phyloP scores from a whole-genome alignment of 2,888 invertebrate species.

The Nomada hirtipes region DNA sequence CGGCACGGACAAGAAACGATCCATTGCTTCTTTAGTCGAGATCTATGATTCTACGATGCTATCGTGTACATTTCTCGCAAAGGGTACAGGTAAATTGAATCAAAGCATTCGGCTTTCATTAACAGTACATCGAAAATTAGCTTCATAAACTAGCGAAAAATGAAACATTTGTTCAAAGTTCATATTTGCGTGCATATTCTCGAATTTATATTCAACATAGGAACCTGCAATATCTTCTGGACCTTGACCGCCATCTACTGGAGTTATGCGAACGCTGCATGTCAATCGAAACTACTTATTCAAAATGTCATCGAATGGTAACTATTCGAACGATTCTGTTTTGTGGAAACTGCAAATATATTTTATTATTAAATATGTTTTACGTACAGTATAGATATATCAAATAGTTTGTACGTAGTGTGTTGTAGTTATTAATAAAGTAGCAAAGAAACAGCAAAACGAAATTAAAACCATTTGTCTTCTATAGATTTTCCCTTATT shows the following conservation, averaged over 20 bases:
- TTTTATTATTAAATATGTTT: no score
- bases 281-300: background rate
- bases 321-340: background rate
- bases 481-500: no score
- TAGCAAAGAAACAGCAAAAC: no score
- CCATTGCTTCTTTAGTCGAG: conserved; percentile 44
- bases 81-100: no score
- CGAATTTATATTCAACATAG: conserved; percentile 13
- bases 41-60: background rate
- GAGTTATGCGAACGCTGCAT: background rate
- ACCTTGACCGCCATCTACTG: conserved; percentile 60
- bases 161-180: background rate
- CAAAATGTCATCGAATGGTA: conserved; percentile 4
- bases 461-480: no score
- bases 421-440: no score
- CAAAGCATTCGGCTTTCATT: no score
- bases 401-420: no score
- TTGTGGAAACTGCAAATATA: background rate
- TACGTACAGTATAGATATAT: no score
- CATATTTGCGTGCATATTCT: background rate
- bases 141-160: no score
- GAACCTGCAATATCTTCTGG: conserved; percentile 31
- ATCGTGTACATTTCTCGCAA: no score
- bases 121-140: no score
- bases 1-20: conserved; percentile 53